phyloP scores from a whole-genome alignment of 2,113 vertebrate species.

The Albula goreensis region DNA sequence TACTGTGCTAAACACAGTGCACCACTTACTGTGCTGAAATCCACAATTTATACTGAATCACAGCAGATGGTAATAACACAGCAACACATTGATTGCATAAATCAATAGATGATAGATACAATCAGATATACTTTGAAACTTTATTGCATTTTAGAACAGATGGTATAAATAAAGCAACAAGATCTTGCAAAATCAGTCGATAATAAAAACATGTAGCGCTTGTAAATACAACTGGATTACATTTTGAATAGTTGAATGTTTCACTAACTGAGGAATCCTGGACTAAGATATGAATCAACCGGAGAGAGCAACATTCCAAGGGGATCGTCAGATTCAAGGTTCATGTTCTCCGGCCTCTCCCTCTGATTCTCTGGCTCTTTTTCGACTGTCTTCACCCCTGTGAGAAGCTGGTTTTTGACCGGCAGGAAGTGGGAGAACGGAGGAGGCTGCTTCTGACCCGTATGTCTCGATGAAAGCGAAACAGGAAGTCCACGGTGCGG shows the following conservation, averaged over 20 bases:
- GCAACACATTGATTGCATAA: background rate
- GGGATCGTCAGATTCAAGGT: constrained; percentile 39
- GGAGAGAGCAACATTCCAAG: constrained; percentile 30
- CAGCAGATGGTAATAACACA: background rate
- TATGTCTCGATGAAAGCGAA: constrained; percentile 56
- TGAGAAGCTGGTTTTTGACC: constrained; percentile 43
- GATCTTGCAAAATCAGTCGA: background rate
- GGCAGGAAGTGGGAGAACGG: constrained; percentile 66
- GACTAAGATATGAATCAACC: background rate
- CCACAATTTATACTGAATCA: too few relatives aligned
- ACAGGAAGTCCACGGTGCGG: constrained; percentile 52
- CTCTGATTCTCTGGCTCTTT: background rate
- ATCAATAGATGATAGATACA: background rate
- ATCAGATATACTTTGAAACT: too few relatives aligned
- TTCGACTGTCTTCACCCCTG: background rate
- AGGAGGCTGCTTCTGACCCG: constrained; percentile 32
- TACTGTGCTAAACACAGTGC: too few relatives aligned
- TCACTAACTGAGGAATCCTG: constrained; percentile 9
- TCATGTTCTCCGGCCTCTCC: background rate
- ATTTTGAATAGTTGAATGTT: too few relatives aligned
- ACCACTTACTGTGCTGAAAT: too few relatives aligned
- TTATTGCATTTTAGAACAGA: too few relatives aligned
- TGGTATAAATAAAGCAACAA: background rate
- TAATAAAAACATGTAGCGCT: background rate
- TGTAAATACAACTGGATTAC: background rate